These are phyloP conservation scores for Torymus tubicola DNA, from an alignment of 2,888 invertebrate genomes.

Conservation along the genomic window DNA sequence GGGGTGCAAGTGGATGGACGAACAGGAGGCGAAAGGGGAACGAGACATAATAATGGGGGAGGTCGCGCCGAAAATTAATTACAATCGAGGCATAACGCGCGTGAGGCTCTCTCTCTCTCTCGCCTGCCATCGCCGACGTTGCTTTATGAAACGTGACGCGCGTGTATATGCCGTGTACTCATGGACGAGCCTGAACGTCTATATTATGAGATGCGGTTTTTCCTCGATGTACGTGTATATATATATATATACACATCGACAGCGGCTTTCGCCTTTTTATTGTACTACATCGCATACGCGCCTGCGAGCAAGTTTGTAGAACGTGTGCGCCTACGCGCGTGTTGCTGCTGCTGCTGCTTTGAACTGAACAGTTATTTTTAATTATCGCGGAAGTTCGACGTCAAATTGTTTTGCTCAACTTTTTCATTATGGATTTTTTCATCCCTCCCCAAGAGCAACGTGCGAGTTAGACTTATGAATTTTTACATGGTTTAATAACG, in stretches of 20 bases:
- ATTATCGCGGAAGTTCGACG: slow-evolving; percentile 12
- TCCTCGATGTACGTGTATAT: not conserved
- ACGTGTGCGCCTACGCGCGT: too few species aligned
- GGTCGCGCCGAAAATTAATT: slow-evolving; percentile 53
- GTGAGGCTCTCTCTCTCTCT: too few species aligned
- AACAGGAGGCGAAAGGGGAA: slow-evolving; percentile 2
- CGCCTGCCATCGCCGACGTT: not conserved
- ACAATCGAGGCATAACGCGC: slow-evolving; percentile 48
- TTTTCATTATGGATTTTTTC: not conserved
- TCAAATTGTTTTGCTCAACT: slow-evolving; percentile 2
- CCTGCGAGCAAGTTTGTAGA: too few species aligned
- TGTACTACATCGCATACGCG: not conserved
- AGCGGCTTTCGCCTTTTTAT: not conserved
- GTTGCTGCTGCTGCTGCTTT: not conserved
- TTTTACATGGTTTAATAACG: too few species aligned
- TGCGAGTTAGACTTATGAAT: too few species aligned
- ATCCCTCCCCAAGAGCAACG: too few species aligned
- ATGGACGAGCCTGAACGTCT: slow-evolving; percentile 7
- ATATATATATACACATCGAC: too few species aligned
- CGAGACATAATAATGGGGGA: slow-evolving; percentile 32
- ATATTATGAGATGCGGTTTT: slow-evolving; percentile 27
- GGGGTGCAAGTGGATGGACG: not conserved
- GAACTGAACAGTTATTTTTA: slow-evolving; percentile 19
- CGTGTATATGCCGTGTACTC: not conserved
- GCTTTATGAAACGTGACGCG: slow-evolving; percentile 52